Evolutionary conservation across 2,113 vertebrate genomes (phyloP).

Genomic region (Sorex araneus): DNA sequence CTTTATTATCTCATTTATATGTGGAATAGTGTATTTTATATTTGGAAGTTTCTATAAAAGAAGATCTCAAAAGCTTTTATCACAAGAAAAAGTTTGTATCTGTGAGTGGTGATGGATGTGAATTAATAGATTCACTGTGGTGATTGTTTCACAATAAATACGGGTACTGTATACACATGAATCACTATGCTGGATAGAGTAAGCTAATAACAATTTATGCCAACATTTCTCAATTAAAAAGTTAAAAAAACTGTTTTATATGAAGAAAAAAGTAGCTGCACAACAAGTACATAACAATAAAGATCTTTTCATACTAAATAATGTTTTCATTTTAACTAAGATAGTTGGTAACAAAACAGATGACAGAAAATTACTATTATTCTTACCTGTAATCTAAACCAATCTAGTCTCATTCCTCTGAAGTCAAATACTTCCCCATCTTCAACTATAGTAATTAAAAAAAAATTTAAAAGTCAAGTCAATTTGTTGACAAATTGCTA

Average conservation of each 20-base stretch:
- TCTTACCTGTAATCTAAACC: slow-evolving; percentile 98
- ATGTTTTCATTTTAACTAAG: slow-evolving; percentile 45
- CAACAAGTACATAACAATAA: slow-evolving; percentile 25
- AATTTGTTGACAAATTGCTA: slow-evolving; percentile 60
- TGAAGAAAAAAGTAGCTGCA: background rate
- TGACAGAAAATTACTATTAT: slow-evolving; percentile 58
- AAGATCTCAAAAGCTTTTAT: background rate
- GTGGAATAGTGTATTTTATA: background rate
- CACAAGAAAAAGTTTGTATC: no score
- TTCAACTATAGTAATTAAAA: slow-evolving; percentile 92
- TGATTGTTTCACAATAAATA: background rate
- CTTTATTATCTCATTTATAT: no score
- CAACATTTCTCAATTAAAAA: background rate
- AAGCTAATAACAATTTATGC: slow-evolving; percentile 8
- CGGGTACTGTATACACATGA: background rate
- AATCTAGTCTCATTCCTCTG: slow-evolving; percentile 99
- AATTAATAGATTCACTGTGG: background rate
- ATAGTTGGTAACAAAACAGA: slow-evolving; percentile 33
- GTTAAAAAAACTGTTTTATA: background rate
- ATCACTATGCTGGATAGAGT: background rate
- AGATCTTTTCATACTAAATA: slow-evolving; percentile 43
- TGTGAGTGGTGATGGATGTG: background rate
- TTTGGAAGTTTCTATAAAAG: background rate
- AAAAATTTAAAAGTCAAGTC: slow-evolving; percentile 62
- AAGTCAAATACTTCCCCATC: slow-evolving; percentile 99